Evolutionary conservation across 2,888 invertebrate species (phyloP).

Genomic region (Orthonevra nobilis): DNA sequence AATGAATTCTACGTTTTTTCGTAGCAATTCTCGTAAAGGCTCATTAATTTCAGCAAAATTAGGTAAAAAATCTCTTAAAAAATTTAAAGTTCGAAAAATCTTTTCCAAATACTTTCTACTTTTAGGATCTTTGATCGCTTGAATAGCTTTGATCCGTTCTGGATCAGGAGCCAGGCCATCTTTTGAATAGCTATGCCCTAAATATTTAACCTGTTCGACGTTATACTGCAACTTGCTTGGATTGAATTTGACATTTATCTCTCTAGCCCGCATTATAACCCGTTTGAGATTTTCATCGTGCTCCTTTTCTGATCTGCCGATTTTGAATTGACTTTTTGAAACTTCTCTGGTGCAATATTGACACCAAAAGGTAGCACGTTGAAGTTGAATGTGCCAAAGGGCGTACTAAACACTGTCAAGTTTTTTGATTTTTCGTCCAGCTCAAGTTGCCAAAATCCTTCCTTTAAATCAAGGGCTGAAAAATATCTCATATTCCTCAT

Average conservation of each 20-base stretch:
- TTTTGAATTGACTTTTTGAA: conserved; percentile 13
- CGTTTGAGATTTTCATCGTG: no score
- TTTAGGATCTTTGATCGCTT: conserved; percentile 6
- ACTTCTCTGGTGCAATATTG: conserved; percentile 19
- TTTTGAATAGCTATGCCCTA: conserved; percentile 12
- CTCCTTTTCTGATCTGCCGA: no score
- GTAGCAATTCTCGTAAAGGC: conserved; percentile 20
- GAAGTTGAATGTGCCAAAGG: conserved; percentile 1
- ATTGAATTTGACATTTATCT: conserved; percentile 19
- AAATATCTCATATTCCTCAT: background rate
- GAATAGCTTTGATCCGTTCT: background rate
- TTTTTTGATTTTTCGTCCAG: background rate
- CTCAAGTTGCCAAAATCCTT: conserved; percentile 13
- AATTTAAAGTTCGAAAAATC: conserved; percentile 34
- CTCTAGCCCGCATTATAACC: background rate
- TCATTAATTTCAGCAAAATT: conserved; percentile 19
- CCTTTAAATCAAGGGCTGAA: conserved; percentile 4
- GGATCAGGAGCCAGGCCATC: background rate
- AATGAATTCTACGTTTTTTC: conserved; percentile 8
- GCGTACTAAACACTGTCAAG: conserved; percentile 34
- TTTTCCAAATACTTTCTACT: conserved; percentile 28
- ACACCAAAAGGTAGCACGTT: background rate
- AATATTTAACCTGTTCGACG: background rate
- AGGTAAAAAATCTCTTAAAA: conserved; percentile 21
- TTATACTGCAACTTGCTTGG: conserved; percentile 7